These are phyloP conservation scores for Dinocampus coccinellae DNA, from an alignment of 2,888 invertebrate genomes.

Conservation along the genomic window DNA sequence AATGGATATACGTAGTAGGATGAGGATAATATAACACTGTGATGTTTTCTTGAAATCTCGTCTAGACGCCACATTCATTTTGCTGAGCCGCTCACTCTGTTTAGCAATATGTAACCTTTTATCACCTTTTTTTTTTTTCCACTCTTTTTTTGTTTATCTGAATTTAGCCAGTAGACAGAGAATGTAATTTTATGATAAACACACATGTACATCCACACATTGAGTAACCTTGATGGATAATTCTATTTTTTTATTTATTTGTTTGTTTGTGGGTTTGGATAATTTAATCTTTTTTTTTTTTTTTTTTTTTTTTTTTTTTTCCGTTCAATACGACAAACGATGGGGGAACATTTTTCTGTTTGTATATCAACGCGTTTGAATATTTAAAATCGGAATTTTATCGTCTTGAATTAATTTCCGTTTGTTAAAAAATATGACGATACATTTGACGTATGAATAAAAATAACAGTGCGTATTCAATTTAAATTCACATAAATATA, in stretches of 20 bases:
- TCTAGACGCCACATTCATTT: conserved; percentile 55
- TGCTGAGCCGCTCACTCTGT: not conserved
- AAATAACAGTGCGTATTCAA: not conserved
- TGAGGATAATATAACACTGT: not conserved
- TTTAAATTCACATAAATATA: not conserved
- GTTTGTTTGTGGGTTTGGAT: too few relatives aligned
- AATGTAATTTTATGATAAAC: not conserved
- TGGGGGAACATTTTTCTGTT: too few relatives aligned
- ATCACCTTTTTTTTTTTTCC: too few relatives aligned
- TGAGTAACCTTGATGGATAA: not conserved
- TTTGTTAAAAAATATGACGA: too few relatives aligned
- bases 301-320: too few relatives aligned
- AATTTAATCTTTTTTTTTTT: too few relatives aligned
- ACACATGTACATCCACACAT: not conserved
- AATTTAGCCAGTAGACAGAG: not conserved
- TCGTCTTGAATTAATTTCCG: not conserved
- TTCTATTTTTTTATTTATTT: not conserved
- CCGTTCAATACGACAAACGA: too few relatives aligned
- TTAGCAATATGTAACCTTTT: too few relatives aligned
- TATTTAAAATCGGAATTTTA: too few relatives aligned
- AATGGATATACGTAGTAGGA: not conserved
- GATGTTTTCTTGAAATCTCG: conserved; percentile 58
- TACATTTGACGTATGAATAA: not conserved
- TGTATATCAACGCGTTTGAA: too few relatives aligned
- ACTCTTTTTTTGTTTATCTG: not conserved